A percentile compares a stretch with the other conserved stretches of the same genome.
Conservation (phyloP, 2,888 invertebrate species). For the Amphipoea lucens region DNA sequence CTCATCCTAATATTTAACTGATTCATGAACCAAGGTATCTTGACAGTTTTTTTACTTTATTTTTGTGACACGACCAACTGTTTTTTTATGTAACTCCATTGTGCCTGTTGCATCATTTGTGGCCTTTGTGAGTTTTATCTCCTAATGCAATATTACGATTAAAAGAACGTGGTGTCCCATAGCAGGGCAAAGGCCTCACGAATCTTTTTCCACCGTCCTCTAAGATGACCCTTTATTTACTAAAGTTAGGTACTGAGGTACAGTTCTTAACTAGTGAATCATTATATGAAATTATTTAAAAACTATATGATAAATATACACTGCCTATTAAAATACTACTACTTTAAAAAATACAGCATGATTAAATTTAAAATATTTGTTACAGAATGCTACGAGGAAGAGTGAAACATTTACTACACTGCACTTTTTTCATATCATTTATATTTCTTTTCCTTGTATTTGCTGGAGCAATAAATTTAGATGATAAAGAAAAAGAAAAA, state of each 20-base stretch:
- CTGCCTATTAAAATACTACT: neutral
- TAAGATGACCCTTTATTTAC: neutral
- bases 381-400: slow-evolving; percentile 91
- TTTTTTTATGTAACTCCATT: neutral
- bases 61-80: neutral
- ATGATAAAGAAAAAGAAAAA: slow-evolving; percentile 89
- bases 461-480: slow-evolving; percentile 91
- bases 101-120: neutral
- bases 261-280: neutral
- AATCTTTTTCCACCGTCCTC: neutral
- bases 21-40: slow-evolving; percentile 18
- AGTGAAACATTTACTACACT: slow-evolving; percentile 95
- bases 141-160: neutral
- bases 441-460: slow-evolving; percentile 94
- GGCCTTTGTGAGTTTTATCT: neutral
- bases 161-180: neutral
- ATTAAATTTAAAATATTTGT: slow-evolving; percentile 64
- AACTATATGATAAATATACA: neutral
- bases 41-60: neutral
- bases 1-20: neutral
- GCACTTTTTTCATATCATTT: slow-evolving; percentile 93
- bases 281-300: neutral
- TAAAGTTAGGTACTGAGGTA: too few species aligned
- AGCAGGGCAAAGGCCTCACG: slow-evolving; percentile 1
- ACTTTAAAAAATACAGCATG: neutral